phyloP scores from a whole-genome alignment of 2,113 vertebrate species.

The Sinocyclocheilus grahami region DNA sequence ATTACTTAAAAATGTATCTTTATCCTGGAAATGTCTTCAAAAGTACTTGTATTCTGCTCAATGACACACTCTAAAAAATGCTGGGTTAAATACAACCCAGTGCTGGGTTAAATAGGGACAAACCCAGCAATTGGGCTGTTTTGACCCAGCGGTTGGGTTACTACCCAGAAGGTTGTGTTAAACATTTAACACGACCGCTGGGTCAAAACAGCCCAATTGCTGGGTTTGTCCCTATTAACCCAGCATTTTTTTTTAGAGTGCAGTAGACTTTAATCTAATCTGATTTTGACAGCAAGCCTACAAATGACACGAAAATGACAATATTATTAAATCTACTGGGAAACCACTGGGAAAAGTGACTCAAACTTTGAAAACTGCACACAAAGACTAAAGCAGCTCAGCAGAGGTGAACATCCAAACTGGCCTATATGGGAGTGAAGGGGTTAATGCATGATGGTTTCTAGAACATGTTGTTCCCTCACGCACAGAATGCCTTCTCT shows the following conservation, averaged over 20 bases:
- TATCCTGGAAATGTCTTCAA: not conserved
- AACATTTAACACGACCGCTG: too few relatives aligned
- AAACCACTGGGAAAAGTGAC: not conserved
- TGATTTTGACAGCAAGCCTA: not conserved
- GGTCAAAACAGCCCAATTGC: too few relatives aligned
- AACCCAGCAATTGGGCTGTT: too few relatives aligned
- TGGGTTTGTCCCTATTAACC: too few relatives aligned
- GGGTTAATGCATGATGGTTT: slow-evolving; percentile 39
- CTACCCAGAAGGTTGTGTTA: too few relatives aligned
- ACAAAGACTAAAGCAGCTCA: not conserved
- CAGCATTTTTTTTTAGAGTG: too few relatives aligned
- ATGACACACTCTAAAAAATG: not conserved
- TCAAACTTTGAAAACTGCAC: not conserved
- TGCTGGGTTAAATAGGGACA: too few relatives aligned
- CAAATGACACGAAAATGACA: not conserved
- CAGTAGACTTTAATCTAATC: not conserved
- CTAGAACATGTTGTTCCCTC: slow-evolving; percentile 70
- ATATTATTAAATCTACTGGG: not conserved
- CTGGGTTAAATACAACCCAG: too few relatives aligned
- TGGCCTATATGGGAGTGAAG: not conserved
- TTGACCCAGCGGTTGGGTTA: too few relatives aligned
- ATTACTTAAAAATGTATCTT: not conserved
- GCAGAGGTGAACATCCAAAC: not conserved
- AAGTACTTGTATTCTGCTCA: not conserved
- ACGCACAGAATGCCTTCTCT: slow-evolving; percentile 21